Conservation (phyloP, 2,797 vertebrate species). For the Vireo griseus region DNA sequence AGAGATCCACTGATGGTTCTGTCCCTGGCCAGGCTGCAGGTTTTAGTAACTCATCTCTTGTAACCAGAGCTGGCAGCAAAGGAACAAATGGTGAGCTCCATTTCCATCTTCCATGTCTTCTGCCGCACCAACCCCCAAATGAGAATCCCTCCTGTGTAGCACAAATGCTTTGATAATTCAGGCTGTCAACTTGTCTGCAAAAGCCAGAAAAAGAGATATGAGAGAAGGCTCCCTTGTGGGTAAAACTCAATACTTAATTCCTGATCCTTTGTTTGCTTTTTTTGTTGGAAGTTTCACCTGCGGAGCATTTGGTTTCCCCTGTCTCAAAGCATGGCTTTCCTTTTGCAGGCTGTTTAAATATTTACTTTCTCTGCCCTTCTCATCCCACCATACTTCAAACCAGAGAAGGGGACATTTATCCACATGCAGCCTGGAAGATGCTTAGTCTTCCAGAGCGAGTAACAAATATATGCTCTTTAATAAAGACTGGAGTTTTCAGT, state of each 20-base stretch:
- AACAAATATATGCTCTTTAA: slow-evolving; percentile 32
- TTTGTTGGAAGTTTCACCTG: slow-evolving; percentile 12
- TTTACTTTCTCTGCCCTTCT: slow-evolving; percentile 18
- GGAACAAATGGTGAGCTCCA: not conserved
- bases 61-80: not conserved
- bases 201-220: not conserved
- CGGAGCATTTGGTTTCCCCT: not conserved
- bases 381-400: not conserved
- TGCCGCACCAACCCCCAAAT: not conserved
- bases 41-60: not conserved
- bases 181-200: not conserved
- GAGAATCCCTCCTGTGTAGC: not conserved
- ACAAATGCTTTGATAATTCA: slow-evolving; percentile 16
- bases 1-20: not conserved
- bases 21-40: not conserved
- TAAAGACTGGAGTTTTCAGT: not conserved
- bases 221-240: not conserved
- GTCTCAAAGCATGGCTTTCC: not conserved
- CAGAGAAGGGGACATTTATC: not conserved
- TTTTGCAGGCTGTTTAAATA: slow-evolving; percentile 37
- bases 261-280: not conserved
- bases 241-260: not conserved
- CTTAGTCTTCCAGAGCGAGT: not conserved
- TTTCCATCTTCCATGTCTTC: not conserved
- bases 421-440: not conserved